Percentiles rank a stretch among this genome's conserved stretches.
Evolutionary conservation across 2,797 vertebrate genomes (phyloP).

Genomic region (Falco biarmicus): DNA sequence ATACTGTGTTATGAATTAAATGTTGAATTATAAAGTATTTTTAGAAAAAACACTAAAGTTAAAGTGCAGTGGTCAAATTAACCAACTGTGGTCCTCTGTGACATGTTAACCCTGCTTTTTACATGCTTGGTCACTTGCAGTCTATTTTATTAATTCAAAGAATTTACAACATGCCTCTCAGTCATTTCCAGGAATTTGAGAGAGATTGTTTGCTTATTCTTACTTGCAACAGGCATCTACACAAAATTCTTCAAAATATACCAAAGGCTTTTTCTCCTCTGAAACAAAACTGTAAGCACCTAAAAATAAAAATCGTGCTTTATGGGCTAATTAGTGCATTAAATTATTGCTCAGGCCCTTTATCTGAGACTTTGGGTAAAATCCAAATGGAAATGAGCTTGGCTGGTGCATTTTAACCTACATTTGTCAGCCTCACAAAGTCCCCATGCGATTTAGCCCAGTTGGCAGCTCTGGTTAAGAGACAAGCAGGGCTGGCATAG

Average conservation of each 20-base stretch:
- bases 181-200: slow-evolving; percentile 50
- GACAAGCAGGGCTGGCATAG: slow-evolving; percentile 31
- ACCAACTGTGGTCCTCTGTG: background rate
- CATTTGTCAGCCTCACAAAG: slow-evolving; percentile 57
- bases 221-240: background rate
- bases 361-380: slow-evolving; percentile 52
- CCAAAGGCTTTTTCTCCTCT: background rate
- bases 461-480: slow-evolving; percentile 52
- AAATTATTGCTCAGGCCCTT: slow-evolving; percentile 41
- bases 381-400: slow-evolving; percentile 69
- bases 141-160: slow-evolving; percentile 40
- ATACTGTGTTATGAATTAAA: background rate
- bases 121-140: background rate
- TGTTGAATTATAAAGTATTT: background rate
- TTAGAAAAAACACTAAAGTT: background rate
- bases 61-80: background rate
- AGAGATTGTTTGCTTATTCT: slow-evolving; percentile 12
- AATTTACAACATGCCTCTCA: slow-evolving; percentile 19
- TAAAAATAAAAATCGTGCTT: slow-evolving; percentile 24
- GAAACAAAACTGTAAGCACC: background rate
- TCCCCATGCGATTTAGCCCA: slow-evolving; percentile 40
- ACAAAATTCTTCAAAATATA: slow-evolving; percentile 18
- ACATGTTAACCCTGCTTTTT: background rate
- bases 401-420: slow-evolving; percentile 58
- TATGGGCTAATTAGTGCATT: slow-evolving; percentile 41